Conservation (phyloP, 2,113 vertebrate genomes). For the Empidonax traillii region DNA sequence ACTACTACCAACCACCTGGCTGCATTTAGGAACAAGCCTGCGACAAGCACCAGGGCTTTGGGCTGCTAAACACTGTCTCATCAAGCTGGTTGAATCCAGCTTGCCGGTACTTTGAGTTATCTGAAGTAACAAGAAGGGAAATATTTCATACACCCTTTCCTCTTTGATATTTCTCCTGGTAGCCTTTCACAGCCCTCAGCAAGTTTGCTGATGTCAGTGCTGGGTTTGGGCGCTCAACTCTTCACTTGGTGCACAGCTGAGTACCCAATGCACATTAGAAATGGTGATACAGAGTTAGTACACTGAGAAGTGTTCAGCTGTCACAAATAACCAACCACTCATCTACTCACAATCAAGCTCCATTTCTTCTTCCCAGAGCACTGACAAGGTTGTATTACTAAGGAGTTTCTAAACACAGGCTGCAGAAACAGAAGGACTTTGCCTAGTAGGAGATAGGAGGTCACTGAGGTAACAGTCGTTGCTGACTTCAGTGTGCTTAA, state of each 20-base stretch:
- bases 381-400: background rate
- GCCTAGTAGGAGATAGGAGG: background rate
- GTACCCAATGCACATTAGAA: fast-evolving
- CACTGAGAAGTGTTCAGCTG: background rate
- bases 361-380: background rate
- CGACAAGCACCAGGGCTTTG: background rate
- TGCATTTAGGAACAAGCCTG: background rate
- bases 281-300: background rate
- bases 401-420: background rate
- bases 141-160: background rate
- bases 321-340: background rate
- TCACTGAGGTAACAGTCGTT: background rate
- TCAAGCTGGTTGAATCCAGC: background rate
- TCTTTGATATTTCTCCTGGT: background rate
- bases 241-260: background rate
- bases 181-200: background rate
- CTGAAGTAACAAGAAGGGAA: background rate
- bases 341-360: background rate
- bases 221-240: background rate
- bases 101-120: background rate
- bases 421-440: background rate
- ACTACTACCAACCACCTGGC: background rate
- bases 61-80: background rate
- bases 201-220: background rate
- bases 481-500: conserved; percentile 32